phyloP scores from a whole-genome alignment of 2,113 vertebrate species.

The Ranitomeya variabilis region DNA sequence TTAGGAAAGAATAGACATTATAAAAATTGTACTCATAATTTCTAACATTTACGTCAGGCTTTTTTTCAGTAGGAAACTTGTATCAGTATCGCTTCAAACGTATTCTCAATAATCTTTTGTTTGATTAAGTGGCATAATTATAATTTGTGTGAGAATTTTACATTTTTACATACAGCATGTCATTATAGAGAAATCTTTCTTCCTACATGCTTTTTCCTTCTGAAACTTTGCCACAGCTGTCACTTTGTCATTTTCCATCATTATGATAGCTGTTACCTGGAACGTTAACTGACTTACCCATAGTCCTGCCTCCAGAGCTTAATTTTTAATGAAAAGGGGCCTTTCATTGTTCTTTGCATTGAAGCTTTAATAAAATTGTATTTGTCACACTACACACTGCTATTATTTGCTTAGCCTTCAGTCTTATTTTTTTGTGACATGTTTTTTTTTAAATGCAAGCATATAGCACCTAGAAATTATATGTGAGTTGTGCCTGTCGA shows the following conservation, averaged over 20 bases:
- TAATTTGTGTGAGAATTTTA: conserved; percentile 4
- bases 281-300: not conserved
- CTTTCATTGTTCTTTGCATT: too few species aligned
- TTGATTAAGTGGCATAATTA: conserved; percentile 12
- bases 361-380: too few species aligned
- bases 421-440: too few species aligned
- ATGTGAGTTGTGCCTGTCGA: too few species aligned
- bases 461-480: too few species aligned
- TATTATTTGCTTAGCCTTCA: too few species aligned
- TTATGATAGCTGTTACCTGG: not conserved
- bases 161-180: not conserved
- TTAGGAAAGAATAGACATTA: not conserved
- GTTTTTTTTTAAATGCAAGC: too few species aligned
- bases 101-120: not conserved
- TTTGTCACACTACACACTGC: too few species aligned
- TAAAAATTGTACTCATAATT: not conserved
- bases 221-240: not conserved
- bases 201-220: not conserved
- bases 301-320: too few species aligned
- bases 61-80: not conserved
- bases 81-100: not conserved
- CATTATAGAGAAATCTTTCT: not conserved
- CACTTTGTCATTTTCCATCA: not conserved
- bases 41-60: not conserved
- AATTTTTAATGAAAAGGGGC: too few species aligned